Evolutionary conservation across 2,888 invertebrate genomes (phyloP).

Genomic region (Phengaris arion): DNA sequence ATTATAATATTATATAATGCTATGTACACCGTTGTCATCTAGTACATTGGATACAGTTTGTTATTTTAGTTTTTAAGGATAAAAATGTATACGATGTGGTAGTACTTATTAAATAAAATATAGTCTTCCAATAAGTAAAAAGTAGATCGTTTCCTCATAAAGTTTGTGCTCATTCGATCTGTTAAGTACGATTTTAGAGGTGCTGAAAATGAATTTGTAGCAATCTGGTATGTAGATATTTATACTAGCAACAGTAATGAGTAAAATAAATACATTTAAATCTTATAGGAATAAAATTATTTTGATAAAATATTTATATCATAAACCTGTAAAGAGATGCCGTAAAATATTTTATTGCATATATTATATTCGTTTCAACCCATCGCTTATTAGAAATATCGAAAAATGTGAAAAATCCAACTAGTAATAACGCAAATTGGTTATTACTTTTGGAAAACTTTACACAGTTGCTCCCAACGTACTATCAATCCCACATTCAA

Average conservation of each 20-base stretch:
- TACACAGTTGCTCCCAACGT: conserved; percentile 17
- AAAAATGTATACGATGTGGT: too few species aligned
- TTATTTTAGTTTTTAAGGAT: too few species aligned
- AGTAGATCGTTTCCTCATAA: too few species aligned
- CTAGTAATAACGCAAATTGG: conserved; percentile 21
- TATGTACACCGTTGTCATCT: too few species aligned
- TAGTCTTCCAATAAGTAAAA: conserved; percentile 44
- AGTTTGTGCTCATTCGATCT: too few species aligned
- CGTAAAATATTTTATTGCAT: neutral
- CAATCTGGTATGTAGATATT: too few species aligned
- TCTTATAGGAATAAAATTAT: neutral
- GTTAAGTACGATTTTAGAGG: too few species aligned
- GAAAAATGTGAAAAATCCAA: conserved; percentile 16
- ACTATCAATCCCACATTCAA: conserved; percentile 28
- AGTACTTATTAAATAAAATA: too few species aligned
- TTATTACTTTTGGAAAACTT: conserved; percentile 16
- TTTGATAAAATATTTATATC: neutral
- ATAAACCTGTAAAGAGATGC: neutral
- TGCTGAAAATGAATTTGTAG: too few species aligned
- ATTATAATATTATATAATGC: too few species aligned
- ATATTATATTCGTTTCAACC: neutral
- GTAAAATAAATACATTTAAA: neutral
- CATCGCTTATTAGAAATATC: conserved; percentile 12
- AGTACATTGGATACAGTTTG: too few species aligned
- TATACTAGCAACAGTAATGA: too few species aligned